A percentile compares a stretch with the other conserved stretches of the same genome.
Evolutionary conservation across 2,888 invertebrate species (phyloP).

Genomic region (Pogonocherus hispidulus): DNA sequence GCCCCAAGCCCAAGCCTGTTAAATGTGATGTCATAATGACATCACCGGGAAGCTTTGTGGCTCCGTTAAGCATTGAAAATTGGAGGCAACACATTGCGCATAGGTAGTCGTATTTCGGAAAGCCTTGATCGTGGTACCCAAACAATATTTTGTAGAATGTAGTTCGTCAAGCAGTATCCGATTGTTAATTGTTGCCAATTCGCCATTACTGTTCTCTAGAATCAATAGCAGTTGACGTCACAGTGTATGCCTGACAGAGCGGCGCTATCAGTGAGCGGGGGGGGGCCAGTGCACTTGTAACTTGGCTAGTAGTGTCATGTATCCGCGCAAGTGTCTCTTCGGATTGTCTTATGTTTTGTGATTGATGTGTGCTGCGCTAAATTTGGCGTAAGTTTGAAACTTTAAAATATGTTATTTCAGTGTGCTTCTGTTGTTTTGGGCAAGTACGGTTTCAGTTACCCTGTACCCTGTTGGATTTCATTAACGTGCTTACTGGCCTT

Average conservation of each 20-base stretch:
- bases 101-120: conserved; percentile 47
- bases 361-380: conserved; percentile 65
- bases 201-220: conserved; percentile 65
- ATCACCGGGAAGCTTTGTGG: conserved; percentile 69
- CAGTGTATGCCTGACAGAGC: conserved; percentile 61
- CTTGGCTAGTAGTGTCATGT: conserved; percentile 70
- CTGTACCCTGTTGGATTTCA: conserved; percentile 50
- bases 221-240: conserved; percentile 69
- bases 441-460: conserved; percentile 48
- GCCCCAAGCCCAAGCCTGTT: conserved; percentile 66
- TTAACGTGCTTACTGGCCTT: conserved; percentile 68
- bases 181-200: conserved; percentile 56
- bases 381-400: conserved; percentile 64
- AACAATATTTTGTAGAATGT: conserved; percentile 30
- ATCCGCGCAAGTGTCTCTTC: conserved; percentile 68
- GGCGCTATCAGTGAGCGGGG: conserved; percentile 66
- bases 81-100: conserved; percentile 39
- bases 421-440: conserved; percentile 31
- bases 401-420: conserved; percentile 27
- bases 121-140: conserved; percentile 28
- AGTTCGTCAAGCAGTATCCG: conserved; percentile 16
- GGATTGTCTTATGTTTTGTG: conserved; percentile 67
- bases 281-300: conserved; percentile 69
- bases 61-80: conserved; percentile 48
- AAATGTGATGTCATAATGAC: conserved; percentile 71